A percentile compares a stretch with the other conserved stretches of the same genome.
Evolutionary conservation across 2,113 vertebrate species (phyloP).

Genomic region (Ellobius talpinus): DNA sequence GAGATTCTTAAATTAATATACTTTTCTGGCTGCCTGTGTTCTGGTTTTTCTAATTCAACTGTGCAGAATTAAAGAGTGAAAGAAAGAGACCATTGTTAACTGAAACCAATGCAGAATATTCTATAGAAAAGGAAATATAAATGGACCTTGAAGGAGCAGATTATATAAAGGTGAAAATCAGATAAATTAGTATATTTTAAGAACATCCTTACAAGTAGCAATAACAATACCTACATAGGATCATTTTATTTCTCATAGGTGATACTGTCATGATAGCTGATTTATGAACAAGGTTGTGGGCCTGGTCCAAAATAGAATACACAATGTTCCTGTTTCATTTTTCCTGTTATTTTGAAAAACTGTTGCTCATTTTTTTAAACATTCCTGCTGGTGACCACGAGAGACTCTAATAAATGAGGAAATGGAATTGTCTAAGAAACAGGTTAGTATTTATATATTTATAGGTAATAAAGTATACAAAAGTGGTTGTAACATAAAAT

Average conservation of each 20-base stretch:
- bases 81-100: conserved; percentile 23
- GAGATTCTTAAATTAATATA: background rate
- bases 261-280: background rate
- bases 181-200: conserved; percentile 6
- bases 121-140: conserved; percentile 41
- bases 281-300: background rate
- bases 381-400: conserved; percentile 22
- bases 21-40: background rate
- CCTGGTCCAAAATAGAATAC: background rate
- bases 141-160: background rate
- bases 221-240: background rate
- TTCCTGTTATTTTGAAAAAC: background rate
- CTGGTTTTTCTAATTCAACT: conserved; percentile 46
- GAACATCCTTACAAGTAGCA: background rate
- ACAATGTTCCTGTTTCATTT: background rate
- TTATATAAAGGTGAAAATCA: background rate
- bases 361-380: conserved; percentile 15
- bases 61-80: background rate
- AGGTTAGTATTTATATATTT: conserved; percentile 20
- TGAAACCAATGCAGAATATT: conserved; percentile 44
- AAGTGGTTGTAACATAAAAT: background rate
- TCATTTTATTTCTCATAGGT: conserved; percentile 22
- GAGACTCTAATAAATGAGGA: background rate
- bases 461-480: background rate
- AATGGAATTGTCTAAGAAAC: conserved; percentile 8